Conservation (phyloP, 2,113 vertebrate genomes). For the Silurus glanis region DNA sequence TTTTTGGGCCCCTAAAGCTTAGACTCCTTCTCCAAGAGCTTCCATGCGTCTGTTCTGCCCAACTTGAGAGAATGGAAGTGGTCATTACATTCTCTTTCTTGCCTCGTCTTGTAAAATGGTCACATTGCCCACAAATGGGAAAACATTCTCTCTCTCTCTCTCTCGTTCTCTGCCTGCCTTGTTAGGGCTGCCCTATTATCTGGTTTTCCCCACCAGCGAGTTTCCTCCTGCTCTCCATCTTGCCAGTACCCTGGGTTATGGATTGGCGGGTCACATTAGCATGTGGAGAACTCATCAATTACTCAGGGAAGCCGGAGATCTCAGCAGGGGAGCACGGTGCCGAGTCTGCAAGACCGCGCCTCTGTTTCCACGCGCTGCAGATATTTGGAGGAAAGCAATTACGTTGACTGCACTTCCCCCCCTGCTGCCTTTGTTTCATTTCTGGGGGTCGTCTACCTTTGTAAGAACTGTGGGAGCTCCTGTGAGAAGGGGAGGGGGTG, state of each 20-base stretch:
- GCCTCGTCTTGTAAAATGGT: conserved; percentile 36
- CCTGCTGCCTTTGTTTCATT: conserved; percentile 39
- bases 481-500: background rate
- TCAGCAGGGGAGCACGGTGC: conserved; percentile 56
- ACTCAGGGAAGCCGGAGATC: conserved; percentile 51
- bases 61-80: conserved; percentile 24
- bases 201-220: conserved; percentile 41
- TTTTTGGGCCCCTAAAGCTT: conserved; percentile 26
- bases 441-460: conserved; percentile 10
- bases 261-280: conserved; percentile 58
- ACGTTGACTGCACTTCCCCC: conserved; percentile 25
- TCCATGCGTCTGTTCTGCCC: conserved; percentile 9
- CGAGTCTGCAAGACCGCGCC: conserved; percentile 44
- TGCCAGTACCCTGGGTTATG: conserved; percentile 61
- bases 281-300: conserved; percentile 65
- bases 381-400: conserved; percentile 57
- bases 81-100: conserved; percentile 31
- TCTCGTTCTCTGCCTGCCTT: conserved; percentile 50
- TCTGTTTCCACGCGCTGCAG: conserved; percentile 56
- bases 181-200: conserved; percentile 52
- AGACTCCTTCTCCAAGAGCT: conserved; percentile 5
- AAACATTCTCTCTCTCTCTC: conserved; percentile 1
- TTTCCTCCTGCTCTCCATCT: conserved; percentile 52
- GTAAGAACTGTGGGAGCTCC: background rate
- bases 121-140: background rate